Conservation (phyloP, 2,888 invertebrate genomes). For the Pseudococcus longispinus region DNA sequence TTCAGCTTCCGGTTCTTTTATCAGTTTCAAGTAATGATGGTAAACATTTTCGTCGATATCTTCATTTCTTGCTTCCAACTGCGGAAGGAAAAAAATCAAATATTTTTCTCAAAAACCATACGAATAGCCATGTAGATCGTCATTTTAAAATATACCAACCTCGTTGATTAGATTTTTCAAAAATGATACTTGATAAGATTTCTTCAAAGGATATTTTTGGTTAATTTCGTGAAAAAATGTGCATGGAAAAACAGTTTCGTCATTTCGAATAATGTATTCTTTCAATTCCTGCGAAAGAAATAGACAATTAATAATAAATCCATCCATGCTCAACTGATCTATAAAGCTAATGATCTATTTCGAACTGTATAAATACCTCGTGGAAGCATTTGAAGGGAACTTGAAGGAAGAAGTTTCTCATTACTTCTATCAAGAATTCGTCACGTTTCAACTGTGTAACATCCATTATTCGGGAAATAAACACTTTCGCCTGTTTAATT, state of each 20-base stretch:
- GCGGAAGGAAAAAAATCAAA: slow-evolving; percentile 6
- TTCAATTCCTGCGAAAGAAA: slow-evolving; percentile 51
- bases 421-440: not conserved
- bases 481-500: not conserved
- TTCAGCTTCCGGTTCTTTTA: slow-evolving; percentile 63
- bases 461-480: not conserved
- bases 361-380: slow-evolving; percentile 23
- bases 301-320: too few relatives aligned
- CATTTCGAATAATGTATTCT: not conserved
- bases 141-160: slow-evolving; percentile 59
- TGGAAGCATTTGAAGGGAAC: slow-evolving; percentile 1
- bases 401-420: slow-evolving; percentile 25
- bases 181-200: slow-evolving; percentile 71
- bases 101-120: too few relatives aligned
- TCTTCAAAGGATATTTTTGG: slow-evolving; percentile 69
- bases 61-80: slow-evolving; percentile 66
- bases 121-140: not conserved
- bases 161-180: slow-evolving; percentile 70
- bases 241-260: slow-evolving; percentile 50
- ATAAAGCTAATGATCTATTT: too few relatives aligned
- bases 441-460: not conserved
- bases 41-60: slow-evolving; percentile 75
- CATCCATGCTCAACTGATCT: too few relatives aligned
- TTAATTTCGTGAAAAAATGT: slow-evolving; percentile 63
- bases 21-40: slow-evolving; percentile 67